Percentiles rank a stretch among this genome's conserved stretches.
Evolutionary conservation across 2,888 invertebrate species (phyloP).

Genomic region (Eurytoma californica): DNA sequence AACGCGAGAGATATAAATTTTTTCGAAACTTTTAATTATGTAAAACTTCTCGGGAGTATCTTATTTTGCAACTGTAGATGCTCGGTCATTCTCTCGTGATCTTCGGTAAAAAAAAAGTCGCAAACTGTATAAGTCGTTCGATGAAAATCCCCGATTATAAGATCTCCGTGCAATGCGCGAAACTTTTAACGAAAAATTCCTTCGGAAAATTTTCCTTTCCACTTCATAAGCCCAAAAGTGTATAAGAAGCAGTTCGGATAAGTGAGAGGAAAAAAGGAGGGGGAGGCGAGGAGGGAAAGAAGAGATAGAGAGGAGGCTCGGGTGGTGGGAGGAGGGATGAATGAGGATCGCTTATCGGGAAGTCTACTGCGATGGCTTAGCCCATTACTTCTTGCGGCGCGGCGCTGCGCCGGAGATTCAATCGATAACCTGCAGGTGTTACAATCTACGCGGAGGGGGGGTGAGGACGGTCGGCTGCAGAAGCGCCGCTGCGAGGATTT

Average conservation of each 20-base stretch:
- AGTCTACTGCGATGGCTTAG: slow-evolving; percentile 46
- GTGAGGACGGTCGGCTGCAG: not conserved
- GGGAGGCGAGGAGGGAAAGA: slow-evolving; percentile 3
- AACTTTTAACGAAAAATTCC: not conserved
- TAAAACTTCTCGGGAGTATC: no score
- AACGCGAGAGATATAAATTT: no score
- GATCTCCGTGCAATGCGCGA: not conserved
- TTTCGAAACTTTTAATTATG: no score
- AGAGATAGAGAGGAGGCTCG: not conserved
- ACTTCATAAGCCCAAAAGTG: slow-evolving; percentile 3
- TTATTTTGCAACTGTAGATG: no score
- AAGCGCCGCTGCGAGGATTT: slow-evolving; percentile 10
- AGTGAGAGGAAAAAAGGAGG: not conserved
- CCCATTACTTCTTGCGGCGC: slow-evolving; percentile 53
- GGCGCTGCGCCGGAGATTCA: slow-evolving; percentile 38
- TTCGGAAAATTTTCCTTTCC: not conserved
- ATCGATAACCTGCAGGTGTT: slow-evolving; percentile 57
- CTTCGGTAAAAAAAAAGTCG: no score
- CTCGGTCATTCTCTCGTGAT: no score
- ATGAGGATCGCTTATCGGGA: slow-evolving; percentile 52
- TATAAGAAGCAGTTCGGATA: slow-evolving; percentile 4
- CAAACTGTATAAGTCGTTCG: not conserved
- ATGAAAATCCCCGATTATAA: not conserved
- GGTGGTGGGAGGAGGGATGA: not conserved
- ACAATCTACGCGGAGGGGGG: slow-evolving; percentile 35